phyloP scores from a whole-genome alignment of 2,888 invertebrate species.

The Lottia scabra region DNA sequence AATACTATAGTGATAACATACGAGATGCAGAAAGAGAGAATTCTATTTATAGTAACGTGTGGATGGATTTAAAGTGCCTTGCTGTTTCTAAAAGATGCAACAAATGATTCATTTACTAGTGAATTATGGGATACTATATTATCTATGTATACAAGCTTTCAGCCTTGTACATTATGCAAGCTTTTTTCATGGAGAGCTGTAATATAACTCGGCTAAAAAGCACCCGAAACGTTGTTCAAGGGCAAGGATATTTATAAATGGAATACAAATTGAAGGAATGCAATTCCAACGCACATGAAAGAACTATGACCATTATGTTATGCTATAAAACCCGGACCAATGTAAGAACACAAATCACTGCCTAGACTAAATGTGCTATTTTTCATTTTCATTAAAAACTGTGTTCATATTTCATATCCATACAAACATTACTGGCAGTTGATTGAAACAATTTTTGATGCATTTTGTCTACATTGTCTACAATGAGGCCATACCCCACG shows the following conservation, averaged over 20 bases:
- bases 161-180: slow-evolving; percentile 20
- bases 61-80: slow-evolving; percentile 5
- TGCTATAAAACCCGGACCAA: neutral
- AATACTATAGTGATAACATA: no score
- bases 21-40: no score
- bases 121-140: neutral
- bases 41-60: neutral
- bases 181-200: neutral
- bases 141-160: neutral
- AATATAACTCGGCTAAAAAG: neutral
- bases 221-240: neutral
- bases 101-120: neutral
- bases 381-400: neutral
- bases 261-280: neutral
- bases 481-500: neutral
- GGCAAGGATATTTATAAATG: neutral
- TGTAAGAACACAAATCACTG: neutral
- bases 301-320: neutral
- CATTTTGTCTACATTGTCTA: neutral
- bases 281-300: slow-evolving; percentile 1
- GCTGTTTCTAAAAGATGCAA: slow-evolving; percentile 4
- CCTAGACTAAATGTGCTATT: neutral
- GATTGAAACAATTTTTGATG: neutral
- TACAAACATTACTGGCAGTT: neutral
- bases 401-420: neutral